A percentile compares a stretch with the other conserved stretches of the same genome.
These are phyloP conservation scores for Ellobius talpinus DNA, from an alignment of 2,113 vertebrate genomes.

Conservation along the genomic window DNA sequence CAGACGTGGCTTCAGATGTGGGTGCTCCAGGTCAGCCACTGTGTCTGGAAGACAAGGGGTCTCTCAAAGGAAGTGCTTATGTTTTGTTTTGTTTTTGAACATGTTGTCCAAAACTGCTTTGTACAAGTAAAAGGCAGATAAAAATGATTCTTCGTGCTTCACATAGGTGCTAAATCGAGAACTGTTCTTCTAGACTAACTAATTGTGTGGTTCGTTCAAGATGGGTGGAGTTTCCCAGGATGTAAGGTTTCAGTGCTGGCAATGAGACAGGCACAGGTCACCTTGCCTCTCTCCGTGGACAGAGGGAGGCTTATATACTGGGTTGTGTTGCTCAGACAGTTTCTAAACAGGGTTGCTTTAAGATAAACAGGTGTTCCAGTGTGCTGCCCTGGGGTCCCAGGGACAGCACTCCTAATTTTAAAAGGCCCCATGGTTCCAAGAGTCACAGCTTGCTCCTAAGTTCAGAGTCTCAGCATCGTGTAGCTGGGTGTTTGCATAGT, in stretches of 20 bases:
- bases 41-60: not conserved
- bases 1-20: not conserved
- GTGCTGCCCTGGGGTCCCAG: constrained; percentile 39
- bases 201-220: not conserved
- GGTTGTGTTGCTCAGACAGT: constrained; percentile 62
- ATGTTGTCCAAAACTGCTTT: not conserved
- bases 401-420: constrained; percentile 66
- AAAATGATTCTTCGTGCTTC: not conserved
- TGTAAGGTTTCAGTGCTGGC: not conserved
- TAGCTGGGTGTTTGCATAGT: constrained; percentile 57
- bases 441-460: constrained; percentile 48
- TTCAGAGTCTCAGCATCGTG: constrained; percentile 62
- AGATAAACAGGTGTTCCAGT: constrained; percentile 59
- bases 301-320: not conserved
- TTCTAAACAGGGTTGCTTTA: constrained; percentile 44
- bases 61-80: not conserved
- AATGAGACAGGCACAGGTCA: not conserved
- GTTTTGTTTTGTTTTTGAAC: not conserved
- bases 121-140: not conserved
- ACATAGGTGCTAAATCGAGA: not conserved
- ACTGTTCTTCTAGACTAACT: no score
- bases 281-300: accelerated
- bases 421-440: constrained; percentile 65
- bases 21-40: not conserved
- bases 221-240: not conserved